Evolutionary conservation across 2,113 vertebrate species (phyloP), one percentile per base, ranked within the genome.

Genomic region (Mus pahari): DNA sequence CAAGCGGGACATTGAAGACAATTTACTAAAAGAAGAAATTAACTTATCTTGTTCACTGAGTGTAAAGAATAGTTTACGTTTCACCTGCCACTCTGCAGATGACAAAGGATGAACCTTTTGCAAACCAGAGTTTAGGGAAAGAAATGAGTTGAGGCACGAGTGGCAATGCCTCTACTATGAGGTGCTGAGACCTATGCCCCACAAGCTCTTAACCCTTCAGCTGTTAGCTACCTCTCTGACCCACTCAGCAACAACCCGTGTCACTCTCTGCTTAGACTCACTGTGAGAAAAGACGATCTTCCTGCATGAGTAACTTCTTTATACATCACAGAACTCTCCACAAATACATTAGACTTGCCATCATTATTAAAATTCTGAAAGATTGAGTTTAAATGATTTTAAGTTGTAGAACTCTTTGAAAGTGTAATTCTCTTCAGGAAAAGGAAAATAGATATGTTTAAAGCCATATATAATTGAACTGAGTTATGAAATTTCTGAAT

Each of bases 1-100:
- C 33, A 82, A 91, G 11, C 4, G 93, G 39, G 58, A 92, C 75
- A 77, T 31, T 53, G 66, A 96, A 89, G 79, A 95, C 48, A 96
- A 91, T 96, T 82, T 79, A 73, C 79, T 36, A 22, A 71, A 45
- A 90, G 19, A 93, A 60, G 36, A 89, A 90, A 95, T 53, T 90
- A 92, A 94, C 45, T 82, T 31, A 92, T 48, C 36, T 70, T 4
- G 0, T 92, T 96, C 92, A 89, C 87, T 94, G 92, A 96, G 10
- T 86, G 28, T 62, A 89, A 93, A 93, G n/a, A 50, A n/a, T 64
- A 96, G 87, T 88, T 90, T 93, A 81, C 89, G 36, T 92, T 94
- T 94, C 74, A 86, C 66, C 60, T 95, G 60, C 39, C 39, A 88
- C 13, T 66, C 83, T 96, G 39, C 39, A 82, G 58, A 53, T 91